Evolutionary conservation across 2,888 invertebrate genomes (phyloP), one percentile per base, ranked within the genome.

Genomic region (Drosophila subquinaria): DNA sequence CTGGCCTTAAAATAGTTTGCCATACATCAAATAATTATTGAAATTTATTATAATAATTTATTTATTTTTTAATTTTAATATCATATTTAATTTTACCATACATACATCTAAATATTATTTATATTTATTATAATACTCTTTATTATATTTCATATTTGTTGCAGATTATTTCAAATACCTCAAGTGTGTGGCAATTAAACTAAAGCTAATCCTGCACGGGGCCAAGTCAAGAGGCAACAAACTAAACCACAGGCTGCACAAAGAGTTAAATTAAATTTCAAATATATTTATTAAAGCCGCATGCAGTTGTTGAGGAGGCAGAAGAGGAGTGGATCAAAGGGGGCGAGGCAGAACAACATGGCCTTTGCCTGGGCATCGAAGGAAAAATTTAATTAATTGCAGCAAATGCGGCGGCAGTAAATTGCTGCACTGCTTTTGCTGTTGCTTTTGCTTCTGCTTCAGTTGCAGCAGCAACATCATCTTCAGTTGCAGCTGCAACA

Each of bases 331-430:
- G 17, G 35, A 11, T 48, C 15, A 15, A 13, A 15, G 50, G 15
- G 15, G 61, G 17, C 13, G 36, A 36, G 36, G 55, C 35, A 57
- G 55, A 57, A 47, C 65, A 67, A 62, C 61, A 59, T 47, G 67
- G 35, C 53, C 42, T 55, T 40, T 55, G 30, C 55, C 27, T 13
- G 17, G 6, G 23, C 59, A 59, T 27, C 59, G 47, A 59, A 72
- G 65, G 64, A 76, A 82, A 89, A 88, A 89, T 86, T 79, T 82
- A 89, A 85, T 86, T 90, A 90, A 89, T 88, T 85, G 90, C 82
- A 78, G 75, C 50, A 65, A 65, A 65, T 59, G 65, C 69, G 73
- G 67, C 55, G 56, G 51, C 56, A 69, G 51, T 55, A 73, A 69
- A 68, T 63, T 70, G 64, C 61, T 64, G 68, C 48, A 61, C 55